Evolutionary conservation across 2,113 vertebrate species (phyloP).

Genomic region (Odontesthes bonariensis): DNA sequence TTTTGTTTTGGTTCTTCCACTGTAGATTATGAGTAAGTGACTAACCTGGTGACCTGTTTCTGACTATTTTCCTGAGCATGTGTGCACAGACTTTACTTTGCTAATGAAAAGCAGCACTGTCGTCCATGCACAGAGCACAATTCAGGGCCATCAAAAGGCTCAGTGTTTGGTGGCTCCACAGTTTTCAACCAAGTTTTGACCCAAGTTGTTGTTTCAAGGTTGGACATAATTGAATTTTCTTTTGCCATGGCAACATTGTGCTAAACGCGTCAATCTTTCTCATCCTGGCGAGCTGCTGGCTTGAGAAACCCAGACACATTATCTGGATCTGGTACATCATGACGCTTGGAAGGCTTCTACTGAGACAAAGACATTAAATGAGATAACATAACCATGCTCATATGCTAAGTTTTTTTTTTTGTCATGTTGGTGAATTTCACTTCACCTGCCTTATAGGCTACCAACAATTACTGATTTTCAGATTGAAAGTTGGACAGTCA

Average conservation of each 20-base stretch:
- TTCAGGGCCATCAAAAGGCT: constrained; percentile 78
- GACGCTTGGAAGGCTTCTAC: neutral
- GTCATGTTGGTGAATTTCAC: too few relatives aligned
- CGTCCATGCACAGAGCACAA: constrained; percentile 66
- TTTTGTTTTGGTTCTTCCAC: too few relatives aligned
- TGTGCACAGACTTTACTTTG: constrained; percentile 38
- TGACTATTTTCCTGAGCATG: constrained; percentile 34
- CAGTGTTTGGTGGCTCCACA: constrained; percentile 74
- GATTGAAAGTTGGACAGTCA: too few relatives aligned
- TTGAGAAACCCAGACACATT: neutral
- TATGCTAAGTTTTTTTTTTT: too few relatives aligned
- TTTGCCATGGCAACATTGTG: constrained; percentile 38
- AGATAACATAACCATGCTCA: too few relatives aligned
- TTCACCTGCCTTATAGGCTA: too few relatives aligned
- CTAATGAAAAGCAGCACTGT: constrained; percentile 84
- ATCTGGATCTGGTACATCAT: neutral
- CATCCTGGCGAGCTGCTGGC: constrained; percentile 3
- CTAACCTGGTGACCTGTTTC: constrained; percentile 47
- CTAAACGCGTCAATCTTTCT: constrained; percentile 23
- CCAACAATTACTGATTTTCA: too few relatives aligned
- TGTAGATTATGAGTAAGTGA: neutral
- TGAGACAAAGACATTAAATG: too few relatives aligned
- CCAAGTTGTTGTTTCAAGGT: constrained; percentile 66
- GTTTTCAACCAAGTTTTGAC: constrained; percentile 38
- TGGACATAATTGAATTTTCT: constrained; percentile 70